Evolutionary conservation across 2,797 vertebrate species (phyloP), one percentile per base, ranked within the genome.

Genomic region (Gambelia wislizenii): DNA sequence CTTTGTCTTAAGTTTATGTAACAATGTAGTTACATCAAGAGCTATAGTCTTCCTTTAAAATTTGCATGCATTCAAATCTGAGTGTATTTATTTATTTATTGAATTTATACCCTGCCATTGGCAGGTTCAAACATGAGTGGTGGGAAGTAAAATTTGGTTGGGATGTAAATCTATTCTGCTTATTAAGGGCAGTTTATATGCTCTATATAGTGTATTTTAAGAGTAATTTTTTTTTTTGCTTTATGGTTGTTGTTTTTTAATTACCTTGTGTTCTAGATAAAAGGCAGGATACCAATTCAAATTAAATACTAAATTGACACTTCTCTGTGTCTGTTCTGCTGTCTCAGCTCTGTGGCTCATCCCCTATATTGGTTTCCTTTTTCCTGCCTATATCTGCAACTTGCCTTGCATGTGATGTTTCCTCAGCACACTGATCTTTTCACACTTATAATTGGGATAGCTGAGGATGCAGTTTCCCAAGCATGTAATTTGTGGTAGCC

Each of bases 401-500:
- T 76, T 78, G 52, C 36, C 84, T 87, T 79, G 76, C 61, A 76
- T 79, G 85, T 69, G 86, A 7, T 44, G 27, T 12, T 82, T 88
- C 88, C 4, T 82, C 36, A 87, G 88, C 88, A 39, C 87, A n/a
- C 74, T 70, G 76, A 74, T 44, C 52, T 42, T n/a, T 52, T 87
- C 64, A 39, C 49, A 74, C 36, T 75, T 88, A 49, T 76, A 39
- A 83, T 83, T 25, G 25, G 56, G 30, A 83, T 59, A 64, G 87
- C 80, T 76, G 80, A 83, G 70, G 69, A 59, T 80, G 54, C 87
- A 88, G 12, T 83, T 88, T 88, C 56, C 44, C 70, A 67, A 49
- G 80, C 80, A 76, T 88, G 42, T 83, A 88, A 88, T 88, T 88
- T 88, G 80, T 52, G 80, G 80, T 52, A 83, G 70, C 22, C 87